A percentile compares a stretch with the other conserved stretches of the same genome.
phyloP scores from a whole-genome alignment of 2,113 vertebrate genomes.

The Melanotaenia duboulayi region DNA sequence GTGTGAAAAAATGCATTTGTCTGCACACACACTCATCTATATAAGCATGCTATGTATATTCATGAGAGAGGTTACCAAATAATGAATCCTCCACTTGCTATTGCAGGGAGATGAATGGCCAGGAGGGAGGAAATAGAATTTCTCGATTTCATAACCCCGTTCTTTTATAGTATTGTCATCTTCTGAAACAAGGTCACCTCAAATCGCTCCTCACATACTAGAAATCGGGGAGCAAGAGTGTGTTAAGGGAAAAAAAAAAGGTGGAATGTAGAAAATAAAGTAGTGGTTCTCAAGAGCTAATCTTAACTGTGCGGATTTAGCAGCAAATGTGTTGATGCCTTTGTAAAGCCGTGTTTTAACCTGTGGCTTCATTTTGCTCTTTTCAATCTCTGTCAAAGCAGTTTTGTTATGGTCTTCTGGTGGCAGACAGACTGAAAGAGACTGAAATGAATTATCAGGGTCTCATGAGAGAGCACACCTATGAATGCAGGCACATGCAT shows the following conservation, averaged over 20 bases:
- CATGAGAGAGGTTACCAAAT: constrained; percentile 40
- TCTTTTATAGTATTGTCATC: constrained; percentile 73
- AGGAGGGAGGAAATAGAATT: constrained; percentile 68
- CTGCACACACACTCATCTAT: neutral
- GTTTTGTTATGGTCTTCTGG: constrained; percentile 28
- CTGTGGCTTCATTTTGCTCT: neutral
- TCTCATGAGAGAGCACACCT: constrained; percentile 8
- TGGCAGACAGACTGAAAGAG: constrained; percentile 30
- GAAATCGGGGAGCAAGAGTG: constrained; percentile 40
- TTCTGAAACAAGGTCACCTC: constrained; percentile 66
- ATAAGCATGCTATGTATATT: constrained; percentile 56
- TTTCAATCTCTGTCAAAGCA: constrained; percentile 15
- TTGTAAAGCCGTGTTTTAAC: constrained; percentile 26
- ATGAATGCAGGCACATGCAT: constrained; percentile 1
- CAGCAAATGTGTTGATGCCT: constrained; percentile 31
- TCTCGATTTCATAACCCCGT: constrained; percentile 70
- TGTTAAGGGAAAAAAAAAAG: constrained; percentile 33
- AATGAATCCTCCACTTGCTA: constrained; percentile 62
- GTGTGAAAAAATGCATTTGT: neutral
- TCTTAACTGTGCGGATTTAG: constrained; percentile 14
- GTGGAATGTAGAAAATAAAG: constrained; percentile 7
- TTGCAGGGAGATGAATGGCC: constrained; percentile 65
- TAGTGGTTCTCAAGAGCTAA: constrained; percentile 8
- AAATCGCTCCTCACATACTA: constrained; percentile 42
- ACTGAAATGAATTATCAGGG: constrained; percentile 59